phyloP scores from a whole-genome alignment of 1,140 invertebrate species.

The Drosophila auraria region DNA sequence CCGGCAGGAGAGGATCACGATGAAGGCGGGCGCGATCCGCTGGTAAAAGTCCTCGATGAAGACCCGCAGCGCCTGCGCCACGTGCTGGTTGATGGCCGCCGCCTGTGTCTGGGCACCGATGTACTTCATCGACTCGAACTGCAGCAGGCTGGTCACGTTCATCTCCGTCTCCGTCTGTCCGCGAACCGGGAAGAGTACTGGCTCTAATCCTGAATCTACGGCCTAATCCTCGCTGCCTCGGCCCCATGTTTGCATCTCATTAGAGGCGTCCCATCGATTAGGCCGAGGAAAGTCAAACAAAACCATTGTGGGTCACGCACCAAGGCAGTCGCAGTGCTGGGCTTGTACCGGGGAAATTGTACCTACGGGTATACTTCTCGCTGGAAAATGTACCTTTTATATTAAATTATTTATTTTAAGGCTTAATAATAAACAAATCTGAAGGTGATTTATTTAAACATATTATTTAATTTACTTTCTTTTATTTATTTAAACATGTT shows the following conservation, averaged over 20 bases:
- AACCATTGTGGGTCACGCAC: constrained; percentile 35
- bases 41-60: constrained; percentile 67
- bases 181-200: constrained; percentile 17
- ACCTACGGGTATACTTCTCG: too few species aligned
- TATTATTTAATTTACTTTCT: too few species aligned
- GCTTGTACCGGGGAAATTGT: background rate
- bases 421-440: too few species aligned
- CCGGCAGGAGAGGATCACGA: constrained; percentile 62
- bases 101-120: constrained; percentile 57
- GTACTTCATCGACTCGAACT: constrained; percentile 61
- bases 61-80: constrained; percentile 50
- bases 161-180: constrained; percentile 17
- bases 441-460: too few species aligned
- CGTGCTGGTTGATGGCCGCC: constrained; percentile 53
- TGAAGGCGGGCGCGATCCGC: constrained; percentile 54
- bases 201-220: background rate
- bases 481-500: too few species aligned
- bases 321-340: background rate
- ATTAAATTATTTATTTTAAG: too few species aligned
- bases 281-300: constrained; percentile 36
- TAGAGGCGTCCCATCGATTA: constrained; percentile 22
- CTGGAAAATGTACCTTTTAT: too few species aligned
- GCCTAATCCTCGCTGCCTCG: background rate
- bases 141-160: constrained; percentile 63
- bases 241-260: constrained; percentile 43